phyloP scores from a whole-genome alignment of 2,888 invertebrate species.

The Nemoura dubitans region DNA sequence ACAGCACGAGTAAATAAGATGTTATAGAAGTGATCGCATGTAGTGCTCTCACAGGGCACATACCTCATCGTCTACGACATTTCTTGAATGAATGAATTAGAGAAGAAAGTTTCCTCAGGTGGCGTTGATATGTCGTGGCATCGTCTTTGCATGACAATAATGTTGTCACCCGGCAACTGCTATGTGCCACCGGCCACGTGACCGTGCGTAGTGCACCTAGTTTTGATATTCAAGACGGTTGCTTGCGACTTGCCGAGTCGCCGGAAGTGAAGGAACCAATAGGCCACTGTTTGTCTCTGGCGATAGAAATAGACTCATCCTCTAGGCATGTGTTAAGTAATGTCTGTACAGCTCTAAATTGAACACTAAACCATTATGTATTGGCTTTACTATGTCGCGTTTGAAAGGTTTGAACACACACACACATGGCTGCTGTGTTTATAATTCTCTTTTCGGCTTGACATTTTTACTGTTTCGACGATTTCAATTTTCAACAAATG shows the following conservation, averaged over 20 bases:
- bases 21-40: too few relatives aligned
- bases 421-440: neutral
- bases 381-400: neutral
- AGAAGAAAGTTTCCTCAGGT: too few relatives aligned
- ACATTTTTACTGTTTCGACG: neutral
- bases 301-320: neutral
- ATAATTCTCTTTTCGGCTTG: neutral
- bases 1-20: too few relatives aligned
- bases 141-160: too few relatives aligned
- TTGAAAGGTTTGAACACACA: too few relatives aligned
- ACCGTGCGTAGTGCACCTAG: neutral
- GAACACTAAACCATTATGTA: neutral
- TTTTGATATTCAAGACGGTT: neutral
- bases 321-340: neutral
- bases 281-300: neutral
- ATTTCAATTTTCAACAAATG: neutral
- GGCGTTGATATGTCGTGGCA: too few relatives aligned
- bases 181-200: neutral
- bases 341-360: neutral
- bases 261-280: constrained; percentile 12
- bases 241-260: neutral
- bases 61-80: too few relatives aligned
- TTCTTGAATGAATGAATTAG: too few relatives aligned
- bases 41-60: too few relatives aligned
- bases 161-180: too few relatives aligned